These are phyloP conservation scores for Eulemur albifrons DNA, from an alignment of 2,797 vertebrate genomes.

Conservation along the genomic window DNA sequence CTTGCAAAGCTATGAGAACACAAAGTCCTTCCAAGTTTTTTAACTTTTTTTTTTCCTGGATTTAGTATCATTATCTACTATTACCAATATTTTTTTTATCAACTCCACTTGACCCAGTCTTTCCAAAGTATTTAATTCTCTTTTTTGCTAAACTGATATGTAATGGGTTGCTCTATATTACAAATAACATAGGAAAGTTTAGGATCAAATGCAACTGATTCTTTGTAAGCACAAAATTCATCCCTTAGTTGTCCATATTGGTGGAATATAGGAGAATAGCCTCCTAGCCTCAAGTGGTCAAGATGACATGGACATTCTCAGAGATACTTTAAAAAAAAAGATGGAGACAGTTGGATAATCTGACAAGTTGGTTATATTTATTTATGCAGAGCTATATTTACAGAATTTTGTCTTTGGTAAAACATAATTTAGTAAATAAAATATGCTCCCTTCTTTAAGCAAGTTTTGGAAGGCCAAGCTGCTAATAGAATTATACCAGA, in stretches of 20 bases:
- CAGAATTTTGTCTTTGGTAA: background rate
- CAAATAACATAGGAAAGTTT: background rate
- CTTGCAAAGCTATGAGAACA: background rate
- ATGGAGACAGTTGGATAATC: background rate
- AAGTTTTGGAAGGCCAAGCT: background rate
- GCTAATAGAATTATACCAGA: background rate
- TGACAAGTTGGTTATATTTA: background rate
- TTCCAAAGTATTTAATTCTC: background rate
- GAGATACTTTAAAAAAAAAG: background rate
- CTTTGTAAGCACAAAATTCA: background rate
- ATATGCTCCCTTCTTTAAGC: background rate
- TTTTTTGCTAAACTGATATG: background rate
- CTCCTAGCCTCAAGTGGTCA: background rate
- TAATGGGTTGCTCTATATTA: no score
- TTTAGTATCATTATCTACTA: no score
- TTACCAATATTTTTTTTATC: background rate
- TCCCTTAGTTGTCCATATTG: background rate
- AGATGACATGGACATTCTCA: background rate
- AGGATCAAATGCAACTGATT: background rate
- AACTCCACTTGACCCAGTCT: background rate
- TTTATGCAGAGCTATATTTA: background rate
- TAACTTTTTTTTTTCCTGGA: fast-evolving
- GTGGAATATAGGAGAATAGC: fast-evolving
- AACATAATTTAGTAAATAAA: background rate
- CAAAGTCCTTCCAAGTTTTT: background rate